Evolutionary conservation across 2,113 vertebrate species (phyloP).

Genomic region (Microtus ochrogaster): DNA sequence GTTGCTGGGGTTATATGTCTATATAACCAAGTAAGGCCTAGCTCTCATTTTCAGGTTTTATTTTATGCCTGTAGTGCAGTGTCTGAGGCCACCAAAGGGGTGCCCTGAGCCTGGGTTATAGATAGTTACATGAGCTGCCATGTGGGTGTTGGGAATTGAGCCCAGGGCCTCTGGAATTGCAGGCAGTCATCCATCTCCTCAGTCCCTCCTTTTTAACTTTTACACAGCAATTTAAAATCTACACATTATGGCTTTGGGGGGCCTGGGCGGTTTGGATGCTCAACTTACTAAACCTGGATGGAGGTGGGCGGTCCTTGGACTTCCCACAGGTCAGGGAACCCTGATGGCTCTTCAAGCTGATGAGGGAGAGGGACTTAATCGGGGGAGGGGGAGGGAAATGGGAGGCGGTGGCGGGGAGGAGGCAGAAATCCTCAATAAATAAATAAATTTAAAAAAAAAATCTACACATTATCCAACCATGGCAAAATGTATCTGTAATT

Average conservation of each 20-base stretch:
- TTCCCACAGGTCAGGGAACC: too few relatives aligned
- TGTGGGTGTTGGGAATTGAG: not conserved
- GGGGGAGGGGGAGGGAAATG: too few relatives aligned
- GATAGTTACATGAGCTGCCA: not conserved
- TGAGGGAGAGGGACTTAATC: too few relatives aligned
- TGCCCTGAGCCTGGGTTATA: not conserved
- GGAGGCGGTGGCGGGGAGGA: too few relatives aligned
- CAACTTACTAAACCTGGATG: too few relatives aligned
- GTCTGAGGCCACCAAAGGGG: not conserved
- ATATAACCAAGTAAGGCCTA: not conserved
- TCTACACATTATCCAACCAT: not conserved
- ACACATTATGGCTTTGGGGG: too few relatives aligned
- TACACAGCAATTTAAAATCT: constrained; percentile 25
- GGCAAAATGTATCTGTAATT: not conserved
- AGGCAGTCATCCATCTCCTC: not conserved
- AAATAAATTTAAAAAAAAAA: too few relatives aligned
- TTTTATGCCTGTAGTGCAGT: not conserved
- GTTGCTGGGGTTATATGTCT: not conserved
- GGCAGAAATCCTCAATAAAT: too few relatives aligned
- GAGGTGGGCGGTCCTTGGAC: too few relatives aligned
- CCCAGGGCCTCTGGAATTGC: not conserved
- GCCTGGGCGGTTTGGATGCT: too few relatives aligned
- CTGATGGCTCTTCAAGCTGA: too few relatives aligned
- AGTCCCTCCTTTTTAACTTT: constrained; percentile 17
- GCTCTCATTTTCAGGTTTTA: not conserved